phyloP scores from a whole-genome alignment of 2,888 invertebrate species.

The Lumbricus terrestris region DNA sequence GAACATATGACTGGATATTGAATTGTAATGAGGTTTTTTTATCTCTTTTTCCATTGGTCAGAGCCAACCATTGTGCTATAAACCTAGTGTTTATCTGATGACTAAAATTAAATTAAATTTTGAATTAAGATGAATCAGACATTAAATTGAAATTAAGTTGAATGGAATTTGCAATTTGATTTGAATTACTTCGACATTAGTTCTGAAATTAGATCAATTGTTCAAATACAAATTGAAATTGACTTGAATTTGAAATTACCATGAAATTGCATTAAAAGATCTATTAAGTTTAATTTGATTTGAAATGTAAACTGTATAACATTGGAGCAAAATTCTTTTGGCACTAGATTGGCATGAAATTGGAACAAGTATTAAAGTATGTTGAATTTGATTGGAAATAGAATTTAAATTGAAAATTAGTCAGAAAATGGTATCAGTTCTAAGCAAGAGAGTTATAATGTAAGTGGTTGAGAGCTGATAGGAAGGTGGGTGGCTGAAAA shows the following conservation, averaged over 20 bases:
- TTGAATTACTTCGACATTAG: no score
- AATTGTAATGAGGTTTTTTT: no score
- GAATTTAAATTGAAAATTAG: background rate
- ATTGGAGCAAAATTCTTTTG: background rate
- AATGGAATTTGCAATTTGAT: no score
- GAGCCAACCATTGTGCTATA: no score
- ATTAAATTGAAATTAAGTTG: no score
- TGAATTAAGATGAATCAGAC: no score
- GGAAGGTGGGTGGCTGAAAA: background rate
- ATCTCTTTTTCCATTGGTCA: no score
- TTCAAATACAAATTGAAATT: background rate
- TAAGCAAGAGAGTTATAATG: background rate
- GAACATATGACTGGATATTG: no score
- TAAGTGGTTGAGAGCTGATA: background rate
- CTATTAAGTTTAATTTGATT: background rate
- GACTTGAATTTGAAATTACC: background rate
- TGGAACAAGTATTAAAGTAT: background rate
- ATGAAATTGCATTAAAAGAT: background rate
- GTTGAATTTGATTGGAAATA: no score
- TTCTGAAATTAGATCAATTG: background rate
- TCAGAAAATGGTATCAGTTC: background rate
- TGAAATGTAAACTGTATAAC: background rate
- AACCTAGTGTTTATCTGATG: no score
- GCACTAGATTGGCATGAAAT: background rate
- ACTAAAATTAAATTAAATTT: no score